These are phyloP conservation scores for Spatulosminthurus flaviceps DNA, from an alignment of 2,888 invertebrate genomes.

Conservation along the genomic window DNA sequence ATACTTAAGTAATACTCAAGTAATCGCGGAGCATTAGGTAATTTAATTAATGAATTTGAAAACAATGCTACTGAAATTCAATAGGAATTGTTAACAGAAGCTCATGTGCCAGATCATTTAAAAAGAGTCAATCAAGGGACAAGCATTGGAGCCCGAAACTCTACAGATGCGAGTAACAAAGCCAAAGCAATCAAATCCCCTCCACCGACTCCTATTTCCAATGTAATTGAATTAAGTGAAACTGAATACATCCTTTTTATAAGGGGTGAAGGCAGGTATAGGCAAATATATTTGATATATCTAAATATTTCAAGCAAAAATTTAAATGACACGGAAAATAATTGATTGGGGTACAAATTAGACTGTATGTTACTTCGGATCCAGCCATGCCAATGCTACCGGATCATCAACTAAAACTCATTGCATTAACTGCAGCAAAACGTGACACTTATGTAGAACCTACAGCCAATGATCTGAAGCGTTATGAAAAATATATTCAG, in stretches of 20 bases:
- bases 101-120: constrained; percentile 34
- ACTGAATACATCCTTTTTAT: not conserved
- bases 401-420: constrained; percentile 72
- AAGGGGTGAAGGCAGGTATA: constrained; percentile 22
- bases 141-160: not conserved
- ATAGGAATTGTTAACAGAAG: constrained; percentile 31
- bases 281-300: not conserved
- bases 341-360: not conserved
- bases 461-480: constrained; percentile 70
- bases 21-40: no score
- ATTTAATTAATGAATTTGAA: no score
- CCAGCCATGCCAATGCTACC: constrained; percentile 74
- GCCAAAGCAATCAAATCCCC: not conserved
- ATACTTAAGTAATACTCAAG: no score
- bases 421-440: constrained; percentile 69
- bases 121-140: not conserved
- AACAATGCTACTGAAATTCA: not conserved
- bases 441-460: constrained; percentile 66
- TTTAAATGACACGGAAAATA: no score
- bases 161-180: not conserved
- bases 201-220: not conserved
- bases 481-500: constrained; percentile 71
- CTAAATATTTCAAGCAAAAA: not conserved
- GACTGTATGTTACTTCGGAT: constrained; percentile 64
- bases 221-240: not conserved